Evolutionary conservation across 2,797 vertebrate genomes (phyloP), one percentile per base, ranked within the genome.

Genomic region (Pseudomugil tenellus): DNA sequence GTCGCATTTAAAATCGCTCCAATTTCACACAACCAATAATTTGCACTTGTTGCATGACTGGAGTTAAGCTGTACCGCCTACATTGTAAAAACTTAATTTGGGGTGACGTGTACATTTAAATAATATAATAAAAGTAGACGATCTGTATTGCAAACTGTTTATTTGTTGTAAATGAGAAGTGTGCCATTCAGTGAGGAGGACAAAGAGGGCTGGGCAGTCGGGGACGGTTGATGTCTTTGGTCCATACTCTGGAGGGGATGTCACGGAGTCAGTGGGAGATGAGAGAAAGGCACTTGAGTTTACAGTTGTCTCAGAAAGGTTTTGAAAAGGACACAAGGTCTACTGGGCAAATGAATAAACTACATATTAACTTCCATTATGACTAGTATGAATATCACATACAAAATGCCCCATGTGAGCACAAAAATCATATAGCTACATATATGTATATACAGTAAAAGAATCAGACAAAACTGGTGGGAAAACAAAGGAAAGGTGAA

Each of bases 251-350:
- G 84, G 79, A 74, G 62, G 72, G 77, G 76, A 62, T 29, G 73
- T 86, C 58, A 56, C 84, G 74, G 70, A 75, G 64, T 77, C 59
- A 34, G 71, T 68, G 80, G 87, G 84, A 84, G 83, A 91, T 75
- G 77, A 93, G 92, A 93, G 89, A 43, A 94, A 94, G 94, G 93
- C 92, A 94, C 94, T 94, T 95, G 85, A 93, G 92, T 93, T 93
- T 93, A 94, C 92, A 92, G 91, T 92, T 87, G 93, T 95, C 91
- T 95, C 92, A 92, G 89, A 93, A 76, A 80, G 26, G 55, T 71
- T 54, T 61, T 43, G 41, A 41, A 81, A 86, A 32, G 77, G 82
- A 87, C 60, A 73, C 52, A 48, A 76, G 37, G 13, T 85, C 70
- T 91, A 86, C 87, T 84, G 83, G 84, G 92, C 88, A 84, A 84